A percentile compares a stretch with the other conserved stretches of the same genome.
Evolutionary conservation across 2,888 invertebrate genomes (phyloP).

Genomic region (Cheilosia vernalis): DNA sequence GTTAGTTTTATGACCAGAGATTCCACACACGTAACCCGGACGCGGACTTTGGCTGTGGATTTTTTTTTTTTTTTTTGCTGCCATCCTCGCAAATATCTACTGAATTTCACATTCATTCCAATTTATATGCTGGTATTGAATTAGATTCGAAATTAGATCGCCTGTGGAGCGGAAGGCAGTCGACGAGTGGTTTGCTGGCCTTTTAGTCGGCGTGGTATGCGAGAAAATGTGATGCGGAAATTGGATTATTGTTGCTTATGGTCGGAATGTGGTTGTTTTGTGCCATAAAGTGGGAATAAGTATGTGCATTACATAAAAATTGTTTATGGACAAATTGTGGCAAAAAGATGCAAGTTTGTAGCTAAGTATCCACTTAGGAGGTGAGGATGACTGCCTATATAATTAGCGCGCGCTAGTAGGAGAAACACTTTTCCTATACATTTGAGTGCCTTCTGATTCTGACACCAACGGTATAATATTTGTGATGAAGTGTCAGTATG

Average conservation of each 20-base stretch:
- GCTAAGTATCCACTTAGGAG: conserved; percentile 7
- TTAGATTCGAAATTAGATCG: conserved; percentile 66
- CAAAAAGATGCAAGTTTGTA: background rate
- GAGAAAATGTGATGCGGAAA: conserved; percentile 61
- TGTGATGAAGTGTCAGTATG: no score
- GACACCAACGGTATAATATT: no score
- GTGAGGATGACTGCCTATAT: background rate
- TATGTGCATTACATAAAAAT: background rate
- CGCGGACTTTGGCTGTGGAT: conserved; percentile 11
- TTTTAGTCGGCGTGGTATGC: conserved; percentile 14
- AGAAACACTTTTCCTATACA: no score
- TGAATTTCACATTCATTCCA: conserved; percentile 54
- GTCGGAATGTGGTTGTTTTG: conserved; percentile 52
- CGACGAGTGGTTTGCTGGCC: background rate
- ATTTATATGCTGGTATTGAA: conserved; percentile 56
- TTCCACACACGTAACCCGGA: conserved; percentile 57
- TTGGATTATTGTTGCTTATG: conserved; percentile 62
- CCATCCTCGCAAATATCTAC: conserved; percentile 23
- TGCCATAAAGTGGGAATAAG: conserved; percentile 45
- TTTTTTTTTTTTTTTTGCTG: conserved; percentile 4
- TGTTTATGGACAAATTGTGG: background rate
- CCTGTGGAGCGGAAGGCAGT: conserved; percentile 25
- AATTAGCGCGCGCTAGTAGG: background rate
- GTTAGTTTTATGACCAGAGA: conserved; percentile 68
- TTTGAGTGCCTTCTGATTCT: no score